Percentiles rank a stretch among this genome's conserved stretches.
Evolutionary conservation across 2,888 invertebrate genomes (phyloP).

Genomic region (Torymus auratus): DNA sequence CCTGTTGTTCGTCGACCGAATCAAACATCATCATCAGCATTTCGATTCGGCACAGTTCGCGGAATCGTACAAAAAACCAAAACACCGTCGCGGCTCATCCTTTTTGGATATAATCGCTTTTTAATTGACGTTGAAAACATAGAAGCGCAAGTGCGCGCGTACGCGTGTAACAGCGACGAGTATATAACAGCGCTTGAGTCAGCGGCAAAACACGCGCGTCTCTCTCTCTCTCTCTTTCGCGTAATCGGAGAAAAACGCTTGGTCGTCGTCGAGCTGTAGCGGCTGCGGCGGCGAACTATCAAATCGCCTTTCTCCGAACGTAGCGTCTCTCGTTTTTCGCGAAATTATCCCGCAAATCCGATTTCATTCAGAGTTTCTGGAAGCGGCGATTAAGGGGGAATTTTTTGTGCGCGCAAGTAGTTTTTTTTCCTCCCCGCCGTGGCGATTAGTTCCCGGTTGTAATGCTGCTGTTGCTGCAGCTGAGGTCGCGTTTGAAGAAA

Average conservation of each 20-base stretch:
- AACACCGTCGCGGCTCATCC: too few relatives aligned
- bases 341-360: slow-evolving; percentile 38
- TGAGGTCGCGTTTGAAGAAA: too few relatives aligned
- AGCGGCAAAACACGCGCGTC: slow-evolving; percentile 29
- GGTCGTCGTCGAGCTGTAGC: neutral
- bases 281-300: slow-evolving; percentile 31
- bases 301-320: slow-evolving; percentile 50
- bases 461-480: neutral
- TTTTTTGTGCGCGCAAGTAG: neutral
- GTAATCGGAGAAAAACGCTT: slow-evolving; percentile 51
- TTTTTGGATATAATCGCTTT: too few relatives aligned
- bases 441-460: neutral
- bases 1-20: too few relatives aligned
- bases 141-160: too few relatives aligned
- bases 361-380: slow-evolving; percentile 38
- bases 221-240: slow-evolving; percentile 2
- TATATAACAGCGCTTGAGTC: slow-evolving; percentile 30
- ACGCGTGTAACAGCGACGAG: neutral
- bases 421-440: neutral
- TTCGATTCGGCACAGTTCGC: too few relatives aligned
- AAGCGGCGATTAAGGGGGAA: slow-evolving; percentile 15
- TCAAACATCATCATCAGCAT: too few relatives aligned
- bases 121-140: too few relatives aligned
- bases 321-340: slow-evolving; percentile 31
- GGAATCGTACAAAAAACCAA: too few relatives aligned